A percentile compares a stretch with the other conserved stretches of the same genome.
Evolutionary conservation across 2,888 invertebrate species (phyloP).

Genomic region (Hybos culiciformis): DNA sequence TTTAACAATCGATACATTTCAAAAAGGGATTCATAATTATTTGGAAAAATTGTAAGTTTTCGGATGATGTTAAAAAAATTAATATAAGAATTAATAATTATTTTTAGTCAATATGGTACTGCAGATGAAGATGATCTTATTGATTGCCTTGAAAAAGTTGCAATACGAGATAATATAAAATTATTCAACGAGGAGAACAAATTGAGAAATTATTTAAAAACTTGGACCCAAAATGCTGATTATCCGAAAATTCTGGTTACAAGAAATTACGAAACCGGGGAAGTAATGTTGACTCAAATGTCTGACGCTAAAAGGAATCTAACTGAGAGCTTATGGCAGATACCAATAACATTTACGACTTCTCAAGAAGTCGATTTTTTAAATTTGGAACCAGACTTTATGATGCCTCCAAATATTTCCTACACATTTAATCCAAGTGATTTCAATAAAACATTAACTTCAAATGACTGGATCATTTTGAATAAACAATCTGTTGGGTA

Average conservation of each 20-base stretch:
- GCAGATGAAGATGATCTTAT: constrained; percentile 29
- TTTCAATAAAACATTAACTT: constrained; percentile 19
- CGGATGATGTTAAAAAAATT: not conserved
- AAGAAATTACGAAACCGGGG: constrained; percentile 37
- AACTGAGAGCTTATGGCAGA: constrained; percentile 26
- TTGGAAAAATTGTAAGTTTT: constrained; percentile 5
- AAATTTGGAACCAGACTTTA: constrained; percentile 24
- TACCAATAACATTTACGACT: constrained; percentile 30
- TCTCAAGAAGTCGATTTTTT: constrained; percentile 20
- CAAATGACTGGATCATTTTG: constrained; percentile 29
- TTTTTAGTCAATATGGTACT: constrained; percentile 26
- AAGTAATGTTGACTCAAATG: constrained; percentile 42
- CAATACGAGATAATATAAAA: constrained; percentile 18
- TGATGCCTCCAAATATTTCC: constrained; percentile 25
- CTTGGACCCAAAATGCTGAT: constrained; percentile 48
- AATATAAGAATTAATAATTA: constrained; percentile 6
- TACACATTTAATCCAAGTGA: constrained; percentile 21
- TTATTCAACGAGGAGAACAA: constrained; percentile 9
- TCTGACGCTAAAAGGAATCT: constrained; percentile 16
- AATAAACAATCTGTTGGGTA: constrained; percentile 33
- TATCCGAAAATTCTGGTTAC: constrained; percentile 43
- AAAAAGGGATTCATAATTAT: constrained; percentile 3
- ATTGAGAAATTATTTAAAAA: constrained; percentile 40
- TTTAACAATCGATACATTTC: constrained; percentile 21
- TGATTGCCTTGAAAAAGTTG: constrained; percentile 21